Conservation (phyloP, 2,113 vertebrate species). For the Hoplias malabaricus region DNA sequence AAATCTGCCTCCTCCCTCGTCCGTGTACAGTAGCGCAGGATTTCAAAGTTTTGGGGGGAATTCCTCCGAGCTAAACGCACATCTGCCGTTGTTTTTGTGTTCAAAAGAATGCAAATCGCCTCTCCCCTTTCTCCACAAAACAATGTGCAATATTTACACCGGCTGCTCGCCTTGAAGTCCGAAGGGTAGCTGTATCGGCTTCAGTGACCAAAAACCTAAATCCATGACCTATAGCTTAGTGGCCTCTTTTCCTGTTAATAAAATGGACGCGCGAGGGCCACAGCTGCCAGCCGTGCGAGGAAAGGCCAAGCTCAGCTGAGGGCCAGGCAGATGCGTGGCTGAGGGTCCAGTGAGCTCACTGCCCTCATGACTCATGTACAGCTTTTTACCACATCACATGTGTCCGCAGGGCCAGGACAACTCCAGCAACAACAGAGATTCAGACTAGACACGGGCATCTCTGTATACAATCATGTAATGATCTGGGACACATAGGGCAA, state of each 20-base stretch:
- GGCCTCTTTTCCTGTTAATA: constrained; percentile 55
- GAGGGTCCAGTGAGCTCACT: constrained; percentile 21
- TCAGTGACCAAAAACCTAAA: constrained; percentile 40
- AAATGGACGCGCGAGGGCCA: constrained; percentile 51
- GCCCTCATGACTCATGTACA: constrained; percentile 36
- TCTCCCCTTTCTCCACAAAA: constrained; percentile 7
- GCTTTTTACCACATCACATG: neutral
- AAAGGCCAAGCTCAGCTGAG: constrained; percentile 55
- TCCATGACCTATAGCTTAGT: constrained; percentile 13
- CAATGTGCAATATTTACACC: constrained; percentile 20
- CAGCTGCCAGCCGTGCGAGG: constrained; percentile 44
- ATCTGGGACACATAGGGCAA: too few relatives aligned
- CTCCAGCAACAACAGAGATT: neutral
- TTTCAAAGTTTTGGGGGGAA: constrained; percentile 37
- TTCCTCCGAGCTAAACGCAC: constrained; percentile 20
- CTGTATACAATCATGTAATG: too few relatives aligned
- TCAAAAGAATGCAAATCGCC: constrained; percentile 46
- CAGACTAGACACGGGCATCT: neutral
- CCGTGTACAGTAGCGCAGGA: constrained; percentile 12
- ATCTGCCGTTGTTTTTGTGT: constrained; percentile 17
- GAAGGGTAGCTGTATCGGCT: constrained; percentile 1
- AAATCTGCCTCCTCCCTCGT: constrained; percentile 7
- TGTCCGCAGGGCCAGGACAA: neutral
- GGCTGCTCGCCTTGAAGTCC: neutral
- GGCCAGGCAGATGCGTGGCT: constrained; percentile 31